Base-by-base conservation (phyloP, 2,113 vertebrate genomes). In the Chunga burmeisteri region DNA sequence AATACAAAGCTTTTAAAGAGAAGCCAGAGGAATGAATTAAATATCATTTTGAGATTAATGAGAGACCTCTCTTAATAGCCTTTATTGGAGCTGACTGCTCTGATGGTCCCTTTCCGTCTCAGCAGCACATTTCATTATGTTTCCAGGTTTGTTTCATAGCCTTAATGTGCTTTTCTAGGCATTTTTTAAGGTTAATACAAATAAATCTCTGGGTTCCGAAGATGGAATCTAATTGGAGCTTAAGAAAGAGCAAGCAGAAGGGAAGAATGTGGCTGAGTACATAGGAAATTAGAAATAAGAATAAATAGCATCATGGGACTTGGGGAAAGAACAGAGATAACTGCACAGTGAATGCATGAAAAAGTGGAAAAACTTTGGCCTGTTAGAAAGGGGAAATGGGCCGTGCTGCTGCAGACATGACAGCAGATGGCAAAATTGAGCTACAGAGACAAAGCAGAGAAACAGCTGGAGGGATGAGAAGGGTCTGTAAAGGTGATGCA, bases 401-500 rank as follows among this genome's bases (percentile, higher is more conserved):
- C 65, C 0, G 25, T 86, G 68, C 18, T 95, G 88, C 92, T 1
- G 6, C 65, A 65, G 40, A 56, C 3, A 2, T 25, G 82, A 92
- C 96, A 96, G 96, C 90, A 97, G 97, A 87, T 96, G 97, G 94
- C 96, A 97, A 96, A 85, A 90, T 86, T 66, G 96, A 98, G 93
- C 88, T 86, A 26, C 63, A 53, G 47, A 93, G 74, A 32, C 27
- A 17, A 36, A 49, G 40, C 52, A 70, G 68, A n/a, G 72, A 46
- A 90, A 56, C 26, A 50, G 34, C 63, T 47, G 59, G 50, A 9
- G 89, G 4, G 25, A 13, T 8, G 14, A 20, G 73, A 15, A 50
- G 46, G 6, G 55, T 42, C 70, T 53, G 27, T 27, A 25, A 56
- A 56, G 50, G 32, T 8, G 29, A 15, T 81, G 36, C 29, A 63